Conservation (phyloP, 2,113 vertebrate genomes). For the Hippolais icterina region DNA sequence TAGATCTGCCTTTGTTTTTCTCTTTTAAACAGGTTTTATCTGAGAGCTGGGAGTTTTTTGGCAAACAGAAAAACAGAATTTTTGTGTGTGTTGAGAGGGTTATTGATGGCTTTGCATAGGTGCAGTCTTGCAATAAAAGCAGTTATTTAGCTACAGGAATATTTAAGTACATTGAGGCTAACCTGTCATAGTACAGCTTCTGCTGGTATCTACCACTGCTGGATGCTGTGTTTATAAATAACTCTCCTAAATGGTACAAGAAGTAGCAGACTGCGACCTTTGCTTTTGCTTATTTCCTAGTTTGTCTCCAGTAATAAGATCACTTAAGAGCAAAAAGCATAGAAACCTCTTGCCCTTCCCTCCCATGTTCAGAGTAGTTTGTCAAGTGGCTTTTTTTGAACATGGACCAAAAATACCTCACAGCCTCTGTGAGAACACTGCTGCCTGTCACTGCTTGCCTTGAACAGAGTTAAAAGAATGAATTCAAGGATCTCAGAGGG, state of each 20-base stretch:
- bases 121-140: background rate
- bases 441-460: background rate
- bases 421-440: background rate
- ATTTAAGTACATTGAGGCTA: background rate
- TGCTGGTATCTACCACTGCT: background rate
- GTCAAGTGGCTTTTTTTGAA: background rate
- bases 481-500: background rate
- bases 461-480: background rate
- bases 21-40: background rate
- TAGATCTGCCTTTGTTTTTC: background rate
- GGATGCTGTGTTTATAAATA: background rate
- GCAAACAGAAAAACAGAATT: background rate
- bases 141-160: background rate
- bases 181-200: background rate
- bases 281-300: background rate
- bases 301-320: background rate
- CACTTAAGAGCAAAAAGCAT: background rate
- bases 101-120: background rate
- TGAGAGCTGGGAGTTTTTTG: background rate
- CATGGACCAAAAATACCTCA: background rate
- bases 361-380: background rate
- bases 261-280: background rate
- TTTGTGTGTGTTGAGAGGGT: background rate
- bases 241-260: background rate
- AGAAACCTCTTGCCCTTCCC: background rate